These are phyloP conservation scores for Stenotaenia linearis DNA, from an alignment of 2,888 invertebrate species.

Conservation along the genomic window DNA sequence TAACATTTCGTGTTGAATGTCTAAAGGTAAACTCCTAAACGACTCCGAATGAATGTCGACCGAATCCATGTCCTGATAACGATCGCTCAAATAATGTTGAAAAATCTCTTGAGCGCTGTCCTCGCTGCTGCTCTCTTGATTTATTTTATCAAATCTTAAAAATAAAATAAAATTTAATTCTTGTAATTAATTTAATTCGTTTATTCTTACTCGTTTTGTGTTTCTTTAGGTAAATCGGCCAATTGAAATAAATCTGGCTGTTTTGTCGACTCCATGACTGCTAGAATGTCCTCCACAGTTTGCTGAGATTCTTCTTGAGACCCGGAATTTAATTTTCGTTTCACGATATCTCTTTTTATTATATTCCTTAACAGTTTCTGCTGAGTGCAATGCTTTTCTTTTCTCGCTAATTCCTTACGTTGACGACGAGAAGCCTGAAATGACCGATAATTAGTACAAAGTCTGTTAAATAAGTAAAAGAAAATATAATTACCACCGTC, in stretches of 20 bases:
- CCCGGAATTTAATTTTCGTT: slow-evolving; percentile 26
- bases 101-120: slow-evolving; percentile 35
- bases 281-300: slow-evolving; percentile 35
- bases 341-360: slow-evolving; percentile 50
- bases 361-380: slow-evolving; percentile 66
- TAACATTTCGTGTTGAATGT: slow-evolving; percentile 88
- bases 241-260: slow-evolving; percentile 47
- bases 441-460: neutral
- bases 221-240: slow-evolving; percentile 44
- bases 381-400: slow-evolving; percentile 66
- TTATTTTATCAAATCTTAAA: neutral
- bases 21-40: slow-evolving; percentile 74
- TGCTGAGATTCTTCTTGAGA: neutral
- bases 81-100: slow-evolving; percentile 16
- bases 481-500: slow-evolving; percentile 66
- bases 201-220: neutral
- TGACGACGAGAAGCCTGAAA: neutral
- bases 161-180: neutral
- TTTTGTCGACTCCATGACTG: slow-evolving; percentile 33
- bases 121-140: slow-evolving; percentile 33
- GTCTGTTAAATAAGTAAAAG: neutral
- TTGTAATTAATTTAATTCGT: neutral
- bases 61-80: slow-evolving; percentile 46
- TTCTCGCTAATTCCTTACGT: slow-evolving; percentile 62
- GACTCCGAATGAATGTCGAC: slow-evolving; percentile 73